These are phyloP conservation scores for Porites cylindrica DNA, from an alignment of 92 coral and sea anemone species.

Conservation along the genomic window DNA sequence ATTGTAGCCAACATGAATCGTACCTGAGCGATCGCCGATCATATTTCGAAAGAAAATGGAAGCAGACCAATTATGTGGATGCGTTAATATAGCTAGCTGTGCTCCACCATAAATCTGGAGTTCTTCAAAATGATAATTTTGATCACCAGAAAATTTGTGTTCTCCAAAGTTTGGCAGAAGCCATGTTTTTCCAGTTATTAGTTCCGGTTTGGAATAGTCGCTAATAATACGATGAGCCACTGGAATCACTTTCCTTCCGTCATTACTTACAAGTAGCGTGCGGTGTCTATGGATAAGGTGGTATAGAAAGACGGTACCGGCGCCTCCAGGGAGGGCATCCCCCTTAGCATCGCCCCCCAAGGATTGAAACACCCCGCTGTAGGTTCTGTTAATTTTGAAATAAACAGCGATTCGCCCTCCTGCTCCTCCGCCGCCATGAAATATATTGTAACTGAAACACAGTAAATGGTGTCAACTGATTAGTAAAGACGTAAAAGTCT, in stretches of 20 bases:
- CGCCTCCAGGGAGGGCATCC: slow-evolving; percentile 85
- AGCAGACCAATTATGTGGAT: slow-evolving; percentile 81
- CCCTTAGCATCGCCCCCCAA: slow-evolving; percentile 81
- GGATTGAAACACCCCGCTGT: slow-evolving; percentile 90
- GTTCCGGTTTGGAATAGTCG: slow-evolving; percentile 82
- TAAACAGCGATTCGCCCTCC: slow-evolving; percentile 94
- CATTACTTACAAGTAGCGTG: slow-evolving; percentile 82
- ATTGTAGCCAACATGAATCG: slow-evolving; percentile 86
- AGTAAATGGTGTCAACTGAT: not conserved
- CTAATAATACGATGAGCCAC: slow-evolving; percentile 42
- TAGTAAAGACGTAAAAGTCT: no score
- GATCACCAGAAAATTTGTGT: slow-evolving; percentile 85
- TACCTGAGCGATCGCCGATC: slow-evolving; percentile 99
- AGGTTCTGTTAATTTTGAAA: slow-evolving; percentile 87
- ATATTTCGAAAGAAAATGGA: slow-evolving; percentile 91
- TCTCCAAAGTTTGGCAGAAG: slow-evolving; percentile 84
- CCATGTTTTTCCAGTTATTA: slow-evolving; percentile 90
- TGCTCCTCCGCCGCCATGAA: slow-evolving; percentile 93
- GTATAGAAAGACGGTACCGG: slow-evolving; percentile 89
- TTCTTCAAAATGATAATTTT: slow-evolving; percentile 91
- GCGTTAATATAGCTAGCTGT: slow-evolving; percentile 85
- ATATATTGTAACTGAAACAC: slow-evolving; percentile 16
- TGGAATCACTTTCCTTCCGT: slow-evolving; percentile 67
- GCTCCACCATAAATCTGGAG: slow-evolving; percentile 93
- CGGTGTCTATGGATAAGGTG: slow-evolving; percentile 89